Evolutionary conservation across 2,797 vertebrate genomes (phyloP).

Genomic region (Lutjanus argentimaculatus): DNA sequence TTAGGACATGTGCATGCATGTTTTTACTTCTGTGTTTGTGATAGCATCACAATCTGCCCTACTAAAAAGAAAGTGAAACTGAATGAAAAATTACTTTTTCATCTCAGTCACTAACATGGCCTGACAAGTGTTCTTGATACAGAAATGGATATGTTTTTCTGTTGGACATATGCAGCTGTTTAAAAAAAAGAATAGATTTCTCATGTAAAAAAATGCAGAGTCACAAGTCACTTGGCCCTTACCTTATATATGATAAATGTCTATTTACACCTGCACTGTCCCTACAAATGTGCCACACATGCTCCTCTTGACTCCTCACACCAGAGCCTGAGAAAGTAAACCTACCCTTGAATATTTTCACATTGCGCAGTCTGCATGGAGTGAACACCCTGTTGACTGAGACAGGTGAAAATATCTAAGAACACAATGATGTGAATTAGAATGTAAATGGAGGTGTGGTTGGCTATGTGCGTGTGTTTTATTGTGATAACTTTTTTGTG

Average conservation of each 20-base stretch:
- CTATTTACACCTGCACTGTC: neutral
- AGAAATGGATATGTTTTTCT: neutral
- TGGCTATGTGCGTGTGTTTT: neutral
- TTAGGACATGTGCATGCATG: too few relatives aligned
- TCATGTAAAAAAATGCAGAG: neutral
- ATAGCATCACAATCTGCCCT: neutral
- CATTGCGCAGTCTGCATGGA: neutral
- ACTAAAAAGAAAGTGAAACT: neutral
- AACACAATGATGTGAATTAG: neutral
- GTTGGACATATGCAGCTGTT: neutral
- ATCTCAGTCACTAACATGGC: neutral
- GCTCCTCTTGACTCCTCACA: neutral
- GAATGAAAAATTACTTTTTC: neutral
- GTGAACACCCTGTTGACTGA: slow-evolving; percentile 1
- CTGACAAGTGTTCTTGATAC: neutral
- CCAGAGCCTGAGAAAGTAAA: neutral
- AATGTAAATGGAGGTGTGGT: neutral
- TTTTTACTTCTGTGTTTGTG: neutral
- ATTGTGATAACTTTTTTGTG: neutral
- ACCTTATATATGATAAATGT: neutral
- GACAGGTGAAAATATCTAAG: neutral
- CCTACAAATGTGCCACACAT: neutral
- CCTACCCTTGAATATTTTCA: neutral
- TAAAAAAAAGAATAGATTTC: too few relatives aligned
- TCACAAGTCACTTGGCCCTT: neutral